A percentile compares a stretch with the other conserved stretches of the same genome.
Conservation (phyloP, 2,797 vertebrate genomes). For the Salmo trutta region DNA sequence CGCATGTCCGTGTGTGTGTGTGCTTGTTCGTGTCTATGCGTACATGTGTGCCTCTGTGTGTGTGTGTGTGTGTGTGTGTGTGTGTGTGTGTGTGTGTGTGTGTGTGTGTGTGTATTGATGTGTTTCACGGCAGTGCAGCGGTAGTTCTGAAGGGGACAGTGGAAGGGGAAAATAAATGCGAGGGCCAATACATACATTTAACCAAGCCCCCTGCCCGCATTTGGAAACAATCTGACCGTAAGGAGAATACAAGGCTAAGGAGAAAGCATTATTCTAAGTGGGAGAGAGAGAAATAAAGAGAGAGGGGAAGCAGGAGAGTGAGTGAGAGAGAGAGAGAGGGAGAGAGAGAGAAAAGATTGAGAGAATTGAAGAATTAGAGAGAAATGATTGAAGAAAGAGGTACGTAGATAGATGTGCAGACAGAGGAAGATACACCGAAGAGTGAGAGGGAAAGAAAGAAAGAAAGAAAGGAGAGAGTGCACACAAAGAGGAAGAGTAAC, state of each 20-base stretch:
- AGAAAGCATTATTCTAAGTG: conserved; percentile 38
- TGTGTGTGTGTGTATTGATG: background rate
- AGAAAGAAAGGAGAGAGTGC: conserved; percentile 45
- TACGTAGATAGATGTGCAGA: conserved; percentile 18
- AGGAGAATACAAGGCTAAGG: conserved; percentile 46
- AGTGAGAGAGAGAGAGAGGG: conserved; percentile 23
- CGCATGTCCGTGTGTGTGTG: conserved; percentile 20
- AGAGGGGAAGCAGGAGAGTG: background rate
- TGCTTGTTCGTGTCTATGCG: background rate
- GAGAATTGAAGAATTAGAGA: conserved; percentile 43
- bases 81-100: background rate
- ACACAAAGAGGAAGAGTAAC: conserved; percentile 26
- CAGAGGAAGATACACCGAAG: conserved; percentile 16
- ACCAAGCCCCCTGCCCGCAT: conserved; percentile 61
- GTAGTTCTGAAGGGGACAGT: conserved; percentile 43
- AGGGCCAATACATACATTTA: conserved; percentile 74
- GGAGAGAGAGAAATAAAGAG: conserved; percentile 38
- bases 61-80: background rate
- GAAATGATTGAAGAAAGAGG: conserved; percentile 21
- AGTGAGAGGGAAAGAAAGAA: background rate
- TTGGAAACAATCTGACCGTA: conserved; percentile 76
- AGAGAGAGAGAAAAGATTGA: conserved; percentile 47
- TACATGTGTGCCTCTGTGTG: background rate
- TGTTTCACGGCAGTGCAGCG: conserved; percentile 8
- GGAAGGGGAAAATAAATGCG: conserved; percentile 51